These are phyloP conservation scores for Trachythela sp. DNA, from an alignment of 64 coral and sea anemone species.

Conservation along the genomic window DNA sequence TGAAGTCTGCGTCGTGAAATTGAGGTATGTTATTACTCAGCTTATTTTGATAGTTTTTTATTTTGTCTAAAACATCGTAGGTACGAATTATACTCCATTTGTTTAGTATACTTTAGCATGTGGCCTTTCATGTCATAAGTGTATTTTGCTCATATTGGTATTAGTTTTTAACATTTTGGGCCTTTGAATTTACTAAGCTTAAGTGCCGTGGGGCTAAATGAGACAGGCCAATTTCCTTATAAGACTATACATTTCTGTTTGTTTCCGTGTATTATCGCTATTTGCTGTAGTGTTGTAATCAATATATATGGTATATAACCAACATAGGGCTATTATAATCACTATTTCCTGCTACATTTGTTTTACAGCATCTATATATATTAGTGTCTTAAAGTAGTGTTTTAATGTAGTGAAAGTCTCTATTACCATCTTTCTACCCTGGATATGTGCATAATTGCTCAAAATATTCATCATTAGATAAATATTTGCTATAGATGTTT, in stretches of 20 bases:
- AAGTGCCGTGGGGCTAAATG: not conserved
- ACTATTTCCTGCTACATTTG: not conserved
- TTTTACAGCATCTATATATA: not conserved
- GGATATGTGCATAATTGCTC: not conserved
- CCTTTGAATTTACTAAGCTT: not conserved
- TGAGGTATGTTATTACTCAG: slow-evolving; percentile 19
- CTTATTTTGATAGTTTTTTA: slow-evolving; percentile 4
- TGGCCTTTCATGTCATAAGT: slow-evolving; percentile 6
- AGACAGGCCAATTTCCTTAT: not conserved
- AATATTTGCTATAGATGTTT: not conserved
- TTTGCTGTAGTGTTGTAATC: not conserved
- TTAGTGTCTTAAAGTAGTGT: not conserved
- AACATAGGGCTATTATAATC: not conserved
- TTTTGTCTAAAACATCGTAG: not conserved
- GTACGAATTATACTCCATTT: not conserved
- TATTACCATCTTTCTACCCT: not conserved
- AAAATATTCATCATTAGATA: not conserved
- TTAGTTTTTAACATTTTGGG: not conserved
- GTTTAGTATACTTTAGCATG: not conserved
- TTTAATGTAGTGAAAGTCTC: not conserved
- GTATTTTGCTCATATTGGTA: not conserved
- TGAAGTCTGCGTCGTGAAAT: not conserved
- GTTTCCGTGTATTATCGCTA: not conserved
- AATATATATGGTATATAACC: not conserved
- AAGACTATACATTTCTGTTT: not conserved